These are phyloP conservation scores for Phrynosoma platyrhinos DNA, from an alignment of 2,113 vertebrate species.

Conservation along the genomic window DNA sequence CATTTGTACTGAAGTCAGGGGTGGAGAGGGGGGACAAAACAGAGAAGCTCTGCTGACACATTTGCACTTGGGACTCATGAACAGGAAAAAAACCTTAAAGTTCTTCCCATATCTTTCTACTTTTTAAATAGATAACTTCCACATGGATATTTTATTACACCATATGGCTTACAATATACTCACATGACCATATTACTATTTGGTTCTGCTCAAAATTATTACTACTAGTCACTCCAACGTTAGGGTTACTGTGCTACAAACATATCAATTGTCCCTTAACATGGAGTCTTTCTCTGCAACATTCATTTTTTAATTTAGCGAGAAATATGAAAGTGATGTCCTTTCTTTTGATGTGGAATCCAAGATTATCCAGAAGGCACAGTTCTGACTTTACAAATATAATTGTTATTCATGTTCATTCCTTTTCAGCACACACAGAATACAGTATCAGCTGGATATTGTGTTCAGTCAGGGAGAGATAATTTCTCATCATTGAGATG, in stretches of 20 bases:
- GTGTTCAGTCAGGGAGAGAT: background rate
- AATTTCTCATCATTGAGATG: background rate
- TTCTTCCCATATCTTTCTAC: background rate
- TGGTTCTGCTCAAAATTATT: conserved; percentile 24
- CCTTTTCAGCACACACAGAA: conserved; percentile 34
- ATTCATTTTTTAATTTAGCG: conserved; percentile 28
- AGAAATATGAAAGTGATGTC: conserved; percentile 35
- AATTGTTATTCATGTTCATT: conserved; percentile 38
- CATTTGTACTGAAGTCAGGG: background rate
- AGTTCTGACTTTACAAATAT: conserved; percentile 10
- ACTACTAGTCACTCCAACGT: conserved; percentile 3
- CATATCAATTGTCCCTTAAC: background rate
- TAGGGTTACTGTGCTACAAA: background rate
- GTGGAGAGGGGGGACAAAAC: background rate
- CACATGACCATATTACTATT: conserved; percentile 15
- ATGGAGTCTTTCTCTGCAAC: background rate
- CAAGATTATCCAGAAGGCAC: conserved; percentile 32
- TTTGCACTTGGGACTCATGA: background rate
- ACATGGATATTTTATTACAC: background rate
- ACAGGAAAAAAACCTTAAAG: background rate
- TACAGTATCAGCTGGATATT: conserved; percentile 25
- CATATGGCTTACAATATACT: conserved; percentile 19
- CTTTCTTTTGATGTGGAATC: conserved; percentile 31
- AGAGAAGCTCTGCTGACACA: background rate
- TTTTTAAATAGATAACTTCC: background rate